phyloP scores from a whole-genome alignment of 2,797 vertebrate genomes.

The Discoglossus pictus region DNA sequence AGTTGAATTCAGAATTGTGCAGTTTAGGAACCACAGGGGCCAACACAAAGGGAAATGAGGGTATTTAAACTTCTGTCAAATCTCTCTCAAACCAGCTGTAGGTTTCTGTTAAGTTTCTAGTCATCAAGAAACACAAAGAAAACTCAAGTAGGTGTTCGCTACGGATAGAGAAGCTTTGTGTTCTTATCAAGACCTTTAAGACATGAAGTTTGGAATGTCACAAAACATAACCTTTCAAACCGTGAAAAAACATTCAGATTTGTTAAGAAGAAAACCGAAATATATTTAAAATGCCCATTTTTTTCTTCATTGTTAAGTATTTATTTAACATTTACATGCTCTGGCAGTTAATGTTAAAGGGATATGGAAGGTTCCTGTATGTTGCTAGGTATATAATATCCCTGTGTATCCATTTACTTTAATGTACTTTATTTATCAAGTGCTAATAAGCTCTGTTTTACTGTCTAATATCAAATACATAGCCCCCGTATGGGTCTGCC shows the following conservation, averaged over 20 bases:
- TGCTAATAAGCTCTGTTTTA: too few species aligned
- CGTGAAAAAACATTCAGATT: background rate
- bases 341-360: too few species aligned
- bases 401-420: too few species aligned
- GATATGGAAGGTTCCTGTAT: too few species aligned
- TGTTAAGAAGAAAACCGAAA: background rate
- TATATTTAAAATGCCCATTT: too few species aligned
- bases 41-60: background rate
- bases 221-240: background rate
- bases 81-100: background rate
- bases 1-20: background rate
- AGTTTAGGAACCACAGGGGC: background rate
- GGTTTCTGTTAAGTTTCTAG: background rate
- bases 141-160: background rate
- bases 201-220: background rate
- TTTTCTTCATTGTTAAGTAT: too few species aligned
- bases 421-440: too few species aligned
- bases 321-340: too few species aligned
- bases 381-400: too few species aligned
- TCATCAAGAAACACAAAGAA: background rate
- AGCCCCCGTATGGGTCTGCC: too few species aligned
- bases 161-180: background rate
- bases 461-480: too few species aligned
- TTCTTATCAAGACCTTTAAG: background rate
- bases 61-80: background rate